Percentiles rank a stretch among this genome's conserved stretches.
These are phyloP conservation scores for Rhagoletis pomonella DNA, from an alignment of 1,140 invertebrate genomes.

Conservation along the genomic window DNA sequence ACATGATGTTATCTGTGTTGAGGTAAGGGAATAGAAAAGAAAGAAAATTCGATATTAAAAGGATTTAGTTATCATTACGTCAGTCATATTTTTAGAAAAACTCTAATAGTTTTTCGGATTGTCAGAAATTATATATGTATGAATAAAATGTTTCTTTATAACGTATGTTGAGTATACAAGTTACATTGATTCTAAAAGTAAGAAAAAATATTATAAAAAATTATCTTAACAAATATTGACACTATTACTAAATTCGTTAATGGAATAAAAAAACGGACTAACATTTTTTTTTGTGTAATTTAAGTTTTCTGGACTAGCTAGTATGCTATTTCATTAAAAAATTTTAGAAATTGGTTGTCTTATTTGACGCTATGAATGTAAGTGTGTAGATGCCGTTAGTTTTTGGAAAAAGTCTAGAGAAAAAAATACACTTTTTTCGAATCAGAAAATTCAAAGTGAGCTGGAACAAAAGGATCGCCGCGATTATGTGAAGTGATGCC, in stretches of 20 bases:
- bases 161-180: conserved; percentile 26
- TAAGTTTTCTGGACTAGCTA: no score
- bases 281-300: no score
- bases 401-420: no score
- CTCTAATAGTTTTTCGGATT: conserved; percentile 11
- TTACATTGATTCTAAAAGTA: conserved; percentile 42
- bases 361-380: no score
- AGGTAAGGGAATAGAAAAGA: conserved; percentile 59
- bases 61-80: neutral
- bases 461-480: no score
- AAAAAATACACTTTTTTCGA: no score
- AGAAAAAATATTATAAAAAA: conserved; percentile 31
- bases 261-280: neutral
- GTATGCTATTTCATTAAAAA: neutral
- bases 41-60: conserved; percentile 58
- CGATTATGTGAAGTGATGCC: no score
- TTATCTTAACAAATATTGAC: neutral
- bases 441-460: no score
- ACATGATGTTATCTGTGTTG: conserved; percentile 92
- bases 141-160: conserved; percentile 32
- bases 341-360: no score
- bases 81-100: neutral
- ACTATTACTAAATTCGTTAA: conserved; percentile 6
- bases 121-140: conserved; percentile 13
- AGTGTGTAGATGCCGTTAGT: no score